Conservation (phyloP, 2,888 invertebrate genomes). For the Lucinisca nassula region DNA sequence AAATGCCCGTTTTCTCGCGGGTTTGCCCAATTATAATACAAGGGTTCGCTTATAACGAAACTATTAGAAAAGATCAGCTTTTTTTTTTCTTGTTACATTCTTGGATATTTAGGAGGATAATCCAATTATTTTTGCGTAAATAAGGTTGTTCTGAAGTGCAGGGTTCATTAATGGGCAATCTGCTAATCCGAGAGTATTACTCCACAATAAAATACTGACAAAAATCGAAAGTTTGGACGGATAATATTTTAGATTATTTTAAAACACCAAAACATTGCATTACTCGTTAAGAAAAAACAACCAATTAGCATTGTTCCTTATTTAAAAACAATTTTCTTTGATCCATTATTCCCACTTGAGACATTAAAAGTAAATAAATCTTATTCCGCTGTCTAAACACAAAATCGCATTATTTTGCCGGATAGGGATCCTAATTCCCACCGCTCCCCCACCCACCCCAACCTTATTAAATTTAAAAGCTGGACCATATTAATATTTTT, state of each 20-base stretch:
- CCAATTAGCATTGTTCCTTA: neutral
- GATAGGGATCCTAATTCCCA: no score
- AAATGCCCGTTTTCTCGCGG: no score
- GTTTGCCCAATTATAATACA: no score
- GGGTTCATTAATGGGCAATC: neutral
- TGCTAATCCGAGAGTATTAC: neutral
- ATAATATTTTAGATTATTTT: no score
- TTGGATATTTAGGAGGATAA: neutral
- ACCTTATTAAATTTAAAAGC: no score
- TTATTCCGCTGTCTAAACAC: neutral
- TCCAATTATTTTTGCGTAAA: conserved; percentile 46
- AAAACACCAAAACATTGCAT: neutral
- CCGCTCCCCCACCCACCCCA: no score
- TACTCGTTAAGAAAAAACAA: neutral
- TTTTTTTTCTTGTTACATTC: neutral
- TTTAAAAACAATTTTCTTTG: neutral
- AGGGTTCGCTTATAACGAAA: no score
- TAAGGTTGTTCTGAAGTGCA: neutral
- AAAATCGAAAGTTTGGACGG: no score
- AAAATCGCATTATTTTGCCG: neutral
- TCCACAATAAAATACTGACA: no score
- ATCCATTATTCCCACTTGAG: conserved; percentile 19
- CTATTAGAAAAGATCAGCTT: neutral
- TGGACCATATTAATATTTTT: no score
- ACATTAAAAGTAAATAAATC: neutral